phyloP scores from a whole-genome alignment of 2,113 vertebrate genomes.

The Bufo gargarizans region DNA sequence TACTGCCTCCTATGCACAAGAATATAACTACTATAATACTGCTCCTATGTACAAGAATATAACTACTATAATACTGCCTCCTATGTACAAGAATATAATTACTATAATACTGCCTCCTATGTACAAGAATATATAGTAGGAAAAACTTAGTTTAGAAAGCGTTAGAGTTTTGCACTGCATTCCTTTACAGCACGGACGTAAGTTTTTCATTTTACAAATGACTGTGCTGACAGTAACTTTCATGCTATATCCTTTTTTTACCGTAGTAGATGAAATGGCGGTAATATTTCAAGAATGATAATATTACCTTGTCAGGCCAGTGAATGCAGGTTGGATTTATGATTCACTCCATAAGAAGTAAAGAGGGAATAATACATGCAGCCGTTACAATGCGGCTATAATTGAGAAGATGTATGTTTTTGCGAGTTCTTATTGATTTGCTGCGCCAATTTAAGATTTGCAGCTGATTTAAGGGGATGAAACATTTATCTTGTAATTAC shows the following conservation, averaged over 20 bases:
- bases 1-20: neutral
- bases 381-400: neutral
- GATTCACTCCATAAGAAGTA: neutral
- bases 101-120: slow-evolving; percentile 10
- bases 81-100: slow-evolving; percentile 13
- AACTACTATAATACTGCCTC: neutral
- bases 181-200: neutral
- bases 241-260: neutral
- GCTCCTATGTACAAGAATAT: neutral
- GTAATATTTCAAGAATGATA: neutral
- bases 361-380: neutral
- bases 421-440: slow-evolving; percentile 29
- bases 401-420: slow-evolving; percentile 17
- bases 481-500: slow-evolving; percentile 44
- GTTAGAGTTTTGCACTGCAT: neutral
- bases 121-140: neutral
- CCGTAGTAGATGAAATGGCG: neutral
- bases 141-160: neutral
- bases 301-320: neutral
- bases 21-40: slow-evolving; percentile 16
- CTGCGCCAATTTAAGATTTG: slow-evolving; percentile 13
- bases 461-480: slow-evolving; percentile 15
- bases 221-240: neutral
- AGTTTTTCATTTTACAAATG: neutral
- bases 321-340: slow-evolving; percentile 22